Conservation (phyloP, 2,797 vertebrate species). For the Pteronotus mesoamericanus region DNA sequence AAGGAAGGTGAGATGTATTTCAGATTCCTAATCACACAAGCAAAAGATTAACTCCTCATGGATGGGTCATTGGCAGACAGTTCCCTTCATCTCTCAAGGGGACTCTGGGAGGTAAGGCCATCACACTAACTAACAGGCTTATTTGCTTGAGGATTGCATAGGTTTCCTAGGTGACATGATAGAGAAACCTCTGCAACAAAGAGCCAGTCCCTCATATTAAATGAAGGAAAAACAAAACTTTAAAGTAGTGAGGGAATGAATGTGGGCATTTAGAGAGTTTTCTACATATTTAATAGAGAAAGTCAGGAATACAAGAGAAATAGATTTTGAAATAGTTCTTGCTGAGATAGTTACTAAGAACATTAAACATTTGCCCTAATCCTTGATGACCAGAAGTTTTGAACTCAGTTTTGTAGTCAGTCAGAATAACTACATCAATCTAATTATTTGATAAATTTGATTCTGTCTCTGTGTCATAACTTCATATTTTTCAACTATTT, state of each 20-base stretch:
- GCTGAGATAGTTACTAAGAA: not conserved
- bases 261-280: not conserved
- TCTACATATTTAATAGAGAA: slow-evolving; percentile 1
- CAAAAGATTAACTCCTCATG: slow-evolving; percentile 49
- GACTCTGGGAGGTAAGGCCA: slow-evolving; percentile 34
- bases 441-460: slow-evolving; percentile 20
- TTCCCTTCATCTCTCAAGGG: slow-evolving; percentile 12
- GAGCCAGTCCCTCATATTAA: slow-evolving; percentile 39
- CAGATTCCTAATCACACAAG: slow-evolving; percentile 56
- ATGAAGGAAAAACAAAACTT: slow-evolving; percentile 51
- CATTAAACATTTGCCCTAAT: not conserved
- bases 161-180: slow-evolving; percentile 62
- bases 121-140: slow-evolving; percentile 55
- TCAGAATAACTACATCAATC: not conserved
- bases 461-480: not conserved
- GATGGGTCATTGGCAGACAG: not conserved
- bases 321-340: slow-evolving; percentile 20
- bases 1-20: slow-evolving; percentile 62
- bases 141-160: slow-evolving; percentile 61
- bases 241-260: not conserved
- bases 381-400: not conserved
- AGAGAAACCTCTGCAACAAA: slow-evolving; percentile 43
- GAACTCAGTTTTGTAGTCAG: not conserved
- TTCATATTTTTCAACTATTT: not conserved
- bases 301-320: not conserved